Evolutionary conservation across 2,888 invertebrate species (phyloP).

Genomic region (Ypsolopha scabrella): DNA sequence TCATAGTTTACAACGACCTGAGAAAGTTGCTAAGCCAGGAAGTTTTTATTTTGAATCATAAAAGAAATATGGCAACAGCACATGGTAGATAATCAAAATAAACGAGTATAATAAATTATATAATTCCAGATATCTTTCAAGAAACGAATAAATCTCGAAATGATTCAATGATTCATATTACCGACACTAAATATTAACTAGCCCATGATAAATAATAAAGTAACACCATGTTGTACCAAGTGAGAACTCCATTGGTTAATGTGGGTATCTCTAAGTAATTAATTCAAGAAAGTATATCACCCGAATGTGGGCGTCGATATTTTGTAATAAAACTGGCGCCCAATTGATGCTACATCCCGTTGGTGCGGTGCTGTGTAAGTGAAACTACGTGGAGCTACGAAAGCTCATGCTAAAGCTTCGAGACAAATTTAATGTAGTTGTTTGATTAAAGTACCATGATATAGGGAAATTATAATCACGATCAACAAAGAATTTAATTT

Average conservation of each 20-base stretch:
- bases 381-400: slow-evolving; percentile 20
- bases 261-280: slow-evolving; percentile 29
- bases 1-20: no score
- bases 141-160: no score
- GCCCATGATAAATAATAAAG: background rate
- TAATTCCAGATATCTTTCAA: no score
- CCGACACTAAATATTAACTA: background rate
- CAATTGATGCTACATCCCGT: slow-evolving; percentile 37
- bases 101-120: no score
- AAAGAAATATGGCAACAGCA: no score
- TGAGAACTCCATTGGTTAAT: background rate
- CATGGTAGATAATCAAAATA: no score
- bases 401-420: background rate
- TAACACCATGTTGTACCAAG: background rate
- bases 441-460: no score
- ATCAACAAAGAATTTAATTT: no score
- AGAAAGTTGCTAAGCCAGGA: no score
- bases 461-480: no score
- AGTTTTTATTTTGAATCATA: no score
- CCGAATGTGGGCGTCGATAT: slow-evolving; percentile 37
- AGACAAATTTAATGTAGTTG: background rate
- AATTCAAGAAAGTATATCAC: slow-evolving; percentile 42
- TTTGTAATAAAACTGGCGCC: slow-evolving; percentile 56
- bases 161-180: background rate
- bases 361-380: slow-evolving; percentile 33